phyloP scores from a whole-genome alignment of 2,113 vertebrate species.

The Sinosuthora webbiana region DNA sequence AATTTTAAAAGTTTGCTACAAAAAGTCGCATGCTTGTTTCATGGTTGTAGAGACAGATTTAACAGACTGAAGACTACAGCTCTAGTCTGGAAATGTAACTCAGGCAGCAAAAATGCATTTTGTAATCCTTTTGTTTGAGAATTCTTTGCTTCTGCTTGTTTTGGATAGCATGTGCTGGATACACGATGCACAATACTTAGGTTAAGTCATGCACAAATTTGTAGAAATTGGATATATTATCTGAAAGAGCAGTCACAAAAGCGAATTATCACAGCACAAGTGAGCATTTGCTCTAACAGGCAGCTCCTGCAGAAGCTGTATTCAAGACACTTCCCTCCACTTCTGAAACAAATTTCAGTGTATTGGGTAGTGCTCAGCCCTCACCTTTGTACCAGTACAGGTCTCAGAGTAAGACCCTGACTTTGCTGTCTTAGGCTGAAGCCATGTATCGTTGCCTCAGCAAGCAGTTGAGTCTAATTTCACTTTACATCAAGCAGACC shows the following conservation, averaged over 20 bases:
- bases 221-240: neutral
- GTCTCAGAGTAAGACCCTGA: neutral
- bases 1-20: neutral
- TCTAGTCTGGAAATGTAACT: neutral
- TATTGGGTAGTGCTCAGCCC: neutral
- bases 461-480: slow-evolving; percentile 8
- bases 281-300: neutral
- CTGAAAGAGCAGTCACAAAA: neutral
- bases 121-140: neutral
- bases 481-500: slow-evolving; percentile 20
- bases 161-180: neutral
- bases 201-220: neutral
- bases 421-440: neutral
- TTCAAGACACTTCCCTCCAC: neutral
- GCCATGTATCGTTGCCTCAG: neutral
- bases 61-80: neutral
- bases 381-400: neutral
- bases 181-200: neutral
- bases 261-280: neutral
- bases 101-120: neutral
- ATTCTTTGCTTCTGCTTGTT: neutral
- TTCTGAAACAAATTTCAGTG: neutral
- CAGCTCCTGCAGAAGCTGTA: neutral
- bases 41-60: neutral
- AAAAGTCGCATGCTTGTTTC: neutral